phyloP scores from a whole-genome alignment of 2,797 vertebrate genomes.

The Enteromius paludinosus region DNA sequence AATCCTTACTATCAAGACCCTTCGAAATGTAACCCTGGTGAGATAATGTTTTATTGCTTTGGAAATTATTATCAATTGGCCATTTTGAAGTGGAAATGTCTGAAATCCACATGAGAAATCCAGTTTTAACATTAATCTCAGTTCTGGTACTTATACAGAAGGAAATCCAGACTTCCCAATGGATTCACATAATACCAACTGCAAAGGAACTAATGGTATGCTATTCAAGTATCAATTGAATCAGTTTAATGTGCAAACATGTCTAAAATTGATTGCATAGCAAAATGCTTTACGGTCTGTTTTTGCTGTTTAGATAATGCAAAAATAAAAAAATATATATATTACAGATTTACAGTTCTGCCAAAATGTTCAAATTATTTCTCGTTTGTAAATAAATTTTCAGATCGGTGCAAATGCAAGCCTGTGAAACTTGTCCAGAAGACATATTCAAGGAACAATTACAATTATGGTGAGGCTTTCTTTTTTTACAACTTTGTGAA shows the following conservation, averaged over 20 bases:
- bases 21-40: constrained; percentile 78
- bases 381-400: constrained; percentile 38
- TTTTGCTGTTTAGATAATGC: neutral
- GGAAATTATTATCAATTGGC: neutral
- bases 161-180: constrained; percentile 87
- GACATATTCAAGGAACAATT: constrained; percentile 92
- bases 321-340: neutral
- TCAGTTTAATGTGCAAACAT: neutral
- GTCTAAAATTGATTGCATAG: neutral
- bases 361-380: neutral
- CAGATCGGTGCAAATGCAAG: constrained; percentile 93
- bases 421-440: constrained; percentile 83
- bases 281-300: neutral
- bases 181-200: constrained; percentile 91
- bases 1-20: constrained; percentile 76
- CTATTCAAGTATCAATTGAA: neutral
- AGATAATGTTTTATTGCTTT: constrained; percentile 36
- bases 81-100: neutral
- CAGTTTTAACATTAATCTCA: constrained; percentile 17
- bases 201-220: constrained; percentile 76
- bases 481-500: neutral
- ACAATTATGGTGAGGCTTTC: constrained; percentile 90
- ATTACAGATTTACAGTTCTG: neutral
- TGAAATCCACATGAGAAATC: neutral
- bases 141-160: constrained; percentile 63